Evolutionary conservation across 1,140 invertebrate species (phyloP).

Genomic region (Plectrocnemia conspersa): DNA sequence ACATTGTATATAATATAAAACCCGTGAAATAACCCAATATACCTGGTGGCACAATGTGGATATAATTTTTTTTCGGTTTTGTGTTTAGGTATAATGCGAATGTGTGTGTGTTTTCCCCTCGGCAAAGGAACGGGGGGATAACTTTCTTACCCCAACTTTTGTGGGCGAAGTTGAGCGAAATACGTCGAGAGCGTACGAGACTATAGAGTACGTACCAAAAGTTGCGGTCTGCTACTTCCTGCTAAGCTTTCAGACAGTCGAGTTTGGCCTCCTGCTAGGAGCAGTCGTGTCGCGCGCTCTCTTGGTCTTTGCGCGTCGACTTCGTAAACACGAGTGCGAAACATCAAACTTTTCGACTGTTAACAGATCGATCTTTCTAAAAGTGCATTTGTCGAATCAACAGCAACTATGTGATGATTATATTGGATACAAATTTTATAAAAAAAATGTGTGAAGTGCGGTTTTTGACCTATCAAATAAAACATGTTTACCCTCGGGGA

Average conservation of each 20-base stretch:
- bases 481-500: too few relatives aligned
- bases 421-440: too few relatives aligned
- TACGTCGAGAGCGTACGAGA: slow-evolving; percentile 23
- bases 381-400: too few relatives aligned
- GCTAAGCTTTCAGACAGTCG: slow-evolving; percentile 29
- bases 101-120: too few relatives aligned
- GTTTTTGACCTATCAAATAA: too few relatives aligned
- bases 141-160: slow-evolving; percentile 31
- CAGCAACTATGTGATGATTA: too few relatives aligned
- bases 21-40: slow-evolving; percentile 28
- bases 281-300: slow-evolving; percentile 11
- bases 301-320: too few relatives aligned
- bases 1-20: slow-evolving; percentile 17
- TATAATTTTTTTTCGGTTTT: slow-evolving; percentile 24
- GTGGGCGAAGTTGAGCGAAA: slow-evolving; percentile 16
- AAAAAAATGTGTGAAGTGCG: too few relatives aligned
- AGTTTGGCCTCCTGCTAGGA: slow-evolving; percentile 22
- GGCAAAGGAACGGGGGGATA: slow-evolving; percentile 16
- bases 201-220: slow-evolving; percentile 18
- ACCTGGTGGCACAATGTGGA: slow-evolving; percentile 18
- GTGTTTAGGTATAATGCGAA: slow-evolving; percentile 1
- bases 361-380: too few relatives aligned
- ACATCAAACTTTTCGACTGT: too few relatives aligned
- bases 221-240: slow-evolving; percentile 23
- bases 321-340: too few relatives aligned